These are phyloP conservation scores for Anseranas semipalmata DNA, from an alignment of 2,113 vertebrate species.

Conservation along the genomic window DNA sequence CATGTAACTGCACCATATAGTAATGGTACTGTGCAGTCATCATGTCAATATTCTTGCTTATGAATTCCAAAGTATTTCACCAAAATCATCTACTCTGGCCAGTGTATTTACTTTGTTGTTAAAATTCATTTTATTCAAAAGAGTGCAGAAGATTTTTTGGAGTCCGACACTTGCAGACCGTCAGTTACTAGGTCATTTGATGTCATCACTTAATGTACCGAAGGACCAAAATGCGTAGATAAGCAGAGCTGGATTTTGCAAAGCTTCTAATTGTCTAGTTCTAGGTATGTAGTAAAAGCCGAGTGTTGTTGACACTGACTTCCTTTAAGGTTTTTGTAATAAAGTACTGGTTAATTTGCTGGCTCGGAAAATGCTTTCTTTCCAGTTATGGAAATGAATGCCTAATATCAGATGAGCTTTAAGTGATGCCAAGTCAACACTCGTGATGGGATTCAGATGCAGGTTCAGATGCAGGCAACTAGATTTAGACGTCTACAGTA, in stretches of 20 bases:
- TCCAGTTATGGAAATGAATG: background rate
- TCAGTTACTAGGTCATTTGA: background rate
- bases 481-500: background rate
- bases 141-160: background rate
- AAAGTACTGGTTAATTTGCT: background rate
- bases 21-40: background rate
- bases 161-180: background rate
- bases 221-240: background rate
- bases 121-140: background rate
- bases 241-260: background rate
- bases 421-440: background rate
- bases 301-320: background rate
- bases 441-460: background rate
- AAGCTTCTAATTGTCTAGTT: background rate
- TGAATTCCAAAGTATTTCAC: constrained; percentile 10
- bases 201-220: background rate
- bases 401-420: background rate
- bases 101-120: background rate
- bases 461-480: background rate
- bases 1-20: background rate
- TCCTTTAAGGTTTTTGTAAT: background rate
- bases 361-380: background rate
- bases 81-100: background rate
- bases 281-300: background rate
- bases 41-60: background rate